A percentile compares a stretch with the other conserved stretches of the same genome.
Conservation (phyloP, 2,888 invertebrate genomes). For the Amphipyra berbera region DNA sequence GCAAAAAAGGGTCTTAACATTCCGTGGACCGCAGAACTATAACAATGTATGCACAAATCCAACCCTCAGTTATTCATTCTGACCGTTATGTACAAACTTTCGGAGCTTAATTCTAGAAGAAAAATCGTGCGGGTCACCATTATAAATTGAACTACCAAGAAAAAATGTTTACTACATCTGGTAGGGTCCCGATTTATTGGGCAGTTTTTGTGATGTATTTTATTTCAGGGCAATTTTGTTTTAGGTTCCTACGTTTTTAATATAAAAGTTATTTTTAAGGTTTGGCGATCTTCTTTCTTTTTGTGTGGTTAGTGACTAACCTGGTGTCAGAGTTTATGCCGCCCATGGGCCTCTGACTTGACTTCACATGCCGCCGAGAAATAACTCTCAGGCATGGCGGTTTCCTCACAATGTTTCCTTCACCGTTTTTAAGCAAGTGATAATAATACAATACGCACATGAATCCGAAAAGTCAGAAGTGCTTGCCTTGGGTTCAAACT, state of each 20-base stretch:
- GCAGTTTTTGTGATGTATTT: slow-evolving; percentile 31
- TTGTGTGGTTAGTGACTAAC: too few relatives aligned
- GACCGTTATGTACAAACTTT: slow-evolving; percentile 31
- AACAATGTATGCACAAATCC: slow-evolving; percentile 14
- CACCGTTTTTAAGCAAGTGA: too few relatives aligned
- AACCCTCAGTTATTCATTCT: slow-evolving; percentile 37
- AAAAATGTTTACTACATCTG: slow-evolving; percentile 37
- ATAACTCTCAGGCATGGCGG: too few relatives aligned
- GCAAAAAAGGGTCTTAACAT: slow-evolving; percentile 15
- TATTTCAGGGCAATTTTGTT: slow-evolving; percentile 5
- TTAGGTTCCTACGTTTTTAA: slow-evolving; percentile 1
- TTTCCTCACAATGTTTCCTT: too few relatives aligned
- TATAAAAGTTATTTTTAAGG: slow-evolving; percentile 1
- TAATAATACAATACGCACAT: too few relatives aligned
- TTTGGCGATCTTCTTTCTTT: too few relatives aligned
- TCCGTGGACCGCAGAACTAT: slow-evolving; percentile 21
- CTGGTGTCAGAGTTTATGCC: too few relatives aligned
- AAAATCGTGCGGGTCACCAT: slow-evolving; percentile 46
- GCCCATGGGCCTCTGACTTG: too few relatives aligned
- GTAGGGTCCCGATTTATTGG: slow-evolving; percentile 45
- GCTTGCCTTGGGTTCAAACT: too few relatives aligned
- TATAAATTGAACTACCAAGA: slow-evolving; percentile 46
- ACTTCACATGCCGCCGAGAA: too few relatives aligned
- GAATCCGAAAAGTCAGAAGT: too few relatives aligned
- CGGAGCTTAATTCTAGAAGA: slow-evolving; percentile 43